Conservation (phyloP, 2,797 vertebrate species). For the Cuniculus paca region DNA sequence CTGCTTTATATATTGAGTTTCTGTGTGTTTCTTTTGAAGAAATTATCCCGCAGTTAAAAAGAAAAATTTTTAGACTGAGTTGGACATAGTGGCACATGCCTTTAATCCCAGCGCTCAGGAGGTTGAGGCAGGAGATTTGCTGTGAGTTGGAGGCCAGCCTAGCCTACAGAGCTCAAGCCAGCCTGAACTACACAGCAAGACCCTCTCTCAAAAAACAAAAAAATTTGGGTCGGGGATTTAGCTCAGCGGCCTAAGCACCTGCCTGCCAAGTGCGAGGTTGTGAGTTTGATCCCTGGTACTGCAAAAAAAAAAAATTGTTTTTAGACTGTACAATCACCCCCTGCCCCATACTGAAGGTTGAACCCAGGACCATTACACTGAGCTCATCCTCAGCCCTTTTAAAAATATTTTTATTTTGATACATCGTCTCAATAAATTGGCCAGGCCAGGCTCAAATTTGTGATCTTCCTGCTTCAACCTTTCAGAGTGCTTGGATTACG, state of each 20-base stretch:
- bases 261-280: too few species aligned
- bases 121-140: neutral
- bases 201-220: neutral
- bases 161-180: neutral
- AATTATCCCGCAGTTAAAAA: constrained; percentile 34
- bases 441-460: neutral
- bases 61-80: neutral
- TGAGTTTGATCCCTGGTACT: too few species aligned
- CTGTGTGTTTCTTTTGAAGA: constrained; percentile 56
- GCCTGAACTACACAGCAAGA: neutral
- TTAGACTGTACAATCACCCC: neutral
- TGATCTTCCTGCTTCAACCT: neutral
- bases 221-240: too few species aligned
- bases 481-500: neutral
- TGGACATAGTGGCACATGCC: neutral
- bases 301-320: neutral
- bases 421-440: neutral
- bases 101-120: neutral
- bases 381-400: neutral
- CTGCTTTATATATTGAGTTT: neutral
- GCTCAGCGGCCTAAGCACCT: too few species aligned
- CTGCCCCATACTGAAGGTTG: neutral
- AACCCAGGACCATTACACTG: neutral
- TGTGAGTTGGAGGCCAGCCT: neutral
- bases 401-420: neutral